phyloP scores from a whole-genome alignment of 2,113 vertebrate genomes.

The Callipepla squamata region DNA sequence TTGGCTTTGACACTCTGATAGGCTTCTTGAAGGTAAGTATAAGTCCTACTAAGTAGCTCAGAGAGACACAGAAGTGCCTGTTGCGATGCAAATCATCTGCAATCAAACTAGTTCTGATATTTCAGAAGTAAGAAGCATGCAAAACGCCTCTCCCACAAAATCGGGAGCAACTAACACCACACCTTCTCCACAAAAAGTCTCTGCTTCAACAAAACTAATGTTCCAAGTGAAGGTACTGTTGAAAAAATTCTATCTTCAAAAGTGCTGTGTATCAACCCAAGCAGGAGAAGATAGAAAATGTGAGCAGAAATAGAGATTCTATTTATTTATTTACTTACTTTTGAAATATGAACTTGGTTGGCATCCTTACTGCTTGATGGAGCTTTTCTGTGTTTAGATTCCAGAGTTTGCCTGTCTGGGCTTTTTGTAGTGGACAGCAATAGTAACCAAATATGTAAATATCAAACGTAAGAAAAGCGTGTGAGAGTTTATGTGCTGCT shows the following conservation, averaged over 20 bases:
- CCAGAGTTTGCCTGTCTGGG: background rate
- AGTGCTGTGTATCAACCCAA: background rate
- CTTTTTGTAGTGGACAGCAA: background rate
- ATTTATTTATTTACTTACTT: background rate
- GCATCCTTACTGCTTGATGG: background rate
- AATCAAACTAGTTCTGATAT: background rate
- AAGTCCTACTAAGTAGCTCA: constrained; percentile 9
- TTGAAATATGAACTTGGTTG: background rate
- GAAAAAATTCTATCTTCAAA: background rate
- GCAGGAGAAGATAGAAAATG: background rate
- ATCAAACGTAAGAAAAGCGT: background rate
- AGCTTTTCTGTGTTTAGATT: background rate
- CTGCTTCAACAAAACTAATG: background rate
- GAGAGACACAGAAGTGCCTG: background rate
- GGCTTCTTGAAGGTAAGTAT: background rate
- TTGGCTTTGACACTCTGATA: background rate
- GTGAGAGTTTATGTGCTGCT: background rate
- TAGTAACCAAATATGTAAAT: background rate
- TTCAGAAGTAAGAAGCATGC: background rate
- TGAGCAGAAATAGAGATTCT: background rate
- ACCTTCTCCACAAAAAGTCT: background rate
- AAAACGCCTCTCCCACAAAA: background rate
- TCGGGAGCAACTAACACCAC: background rate
- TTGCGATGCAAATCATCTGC: constrained; percentile 12
- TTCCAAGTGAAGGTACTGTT: background rate